Evolutionary conservation across 2,888 invertebrate species (phyloP), one percentile per base, ranked within the genome.

Genomic region (Catocala fraxini): DNA sequence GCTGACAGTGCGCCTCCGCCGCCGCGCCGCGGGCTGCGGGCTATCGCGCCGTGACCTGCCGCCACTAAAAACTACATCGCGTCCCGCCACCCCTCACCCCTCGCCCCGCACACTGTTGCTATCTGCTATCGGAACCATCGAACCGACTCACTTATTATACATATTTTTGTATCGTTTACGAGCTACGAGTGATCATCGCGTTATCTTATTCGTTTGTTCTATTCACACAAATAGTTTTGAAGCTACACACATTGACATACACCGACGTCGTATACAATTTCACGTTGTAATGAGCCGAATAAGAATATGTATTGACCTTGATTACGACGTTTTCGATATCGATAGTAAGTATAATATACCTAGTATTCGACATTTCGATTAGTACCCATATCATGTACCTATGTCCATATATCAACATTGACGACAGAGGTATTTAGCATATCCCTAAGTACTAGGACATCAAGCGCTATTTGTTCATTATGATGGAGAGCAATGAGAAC

Each of bases 21-120:
- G 73, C 66, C 59, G 34, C 55, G 56, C 47, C 56, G 49, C 55
- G 5, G 15, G 46, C 52, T 51, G 64, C 58, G 68, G 83, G 87
- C 83, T 88, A 87, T 88, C 89, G 80, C 82, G 70, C 61, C 65
- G 72, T 81, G 85, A 86, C 88, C 87, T 79, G 71, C 65, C 68
- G 66, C 75, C 63, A 73, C 62, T 73, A 69, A 35, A 42, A 11
- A 13, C 15, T 13, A 42, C 42, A 10, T n/a, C 42, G 11, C 11
- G 46, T 1, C 9, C 46, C 46, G 4, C 46, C 35, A 33, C 48
- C 59, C 11, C 48, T 6, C 34, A 39, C 4, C 34, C 5, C 49
- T 1, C 12, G 5, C 47, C 12, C 39, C 43, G 35, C 15, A 34
- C 56, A 34, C 71, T 73, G 71, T 68, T 66, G 68, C 73, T 78